Evolutionary conservation across 1,140 invertebrate genomes (phyloP).

Genomic region (Meloidogyne exigua): DNA sequence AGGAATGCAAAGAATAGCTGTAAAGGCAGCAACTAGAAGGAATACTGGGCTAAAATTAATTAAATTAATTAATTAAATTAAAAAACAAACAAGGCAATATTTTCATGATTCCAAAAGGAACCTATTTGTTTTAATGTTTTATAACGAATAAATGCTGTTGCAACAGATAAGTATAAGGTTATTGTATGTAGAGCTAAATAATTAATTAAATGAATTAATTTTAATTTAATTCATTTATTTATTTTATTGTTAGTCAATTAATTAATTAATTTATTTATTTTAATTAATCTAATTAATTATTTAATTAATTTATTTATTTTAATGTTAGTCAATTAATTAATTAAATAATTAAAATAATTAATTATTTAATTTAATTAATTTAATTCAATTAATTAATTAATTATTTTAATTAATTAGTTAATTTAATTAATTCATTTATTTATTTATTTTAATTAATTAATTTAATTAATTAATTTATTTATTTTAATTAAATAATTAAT

Average conservation of each 20-base stretch:
- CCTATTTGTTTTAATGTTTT: slow-evolving; percentile 49
- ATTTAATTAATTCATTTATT: too few relatives aligned
- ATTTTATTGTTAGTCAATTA: neutral
- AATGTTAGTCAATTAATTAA: too few relatives aligned
- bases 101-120: slow-evolving; percentile 52
- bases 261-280: neutral
- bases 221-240: too few relatives aligned
- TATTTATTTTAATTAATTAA: too few relatives aligned
- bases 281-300: neutral
- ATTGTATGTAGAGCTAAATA: slow-evolving; percentile 49
- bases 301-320: too few relatives aligned
- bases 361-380: too few relatives aligned
- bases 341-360: neutral
- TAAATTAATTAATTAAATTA: slow-evolving; percentile 7
- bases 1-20: slow-evolving; percentile 47
- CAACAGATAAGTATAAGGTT: slow-evolving; percentile 49
- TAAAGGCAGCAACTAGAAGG: slow-evolving; percentile 37
- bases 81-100: slow-evolving; percentile 43
- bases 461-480: too few relatives aligned
- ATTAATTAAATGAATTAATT: neutral
- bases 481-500: too few relatives aligned
- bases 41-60: slow-evolving; percentile 54
- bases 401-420: too few relatives aligned
- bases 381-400: neutral
- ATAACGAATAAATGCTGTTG: slow-evolving; percentile 55